These are phyloP conservation scores for Sinelater perroti DNA, from an alignment of 2,888 invertebrate genomes.

Conservation along the genomic window DNA sequence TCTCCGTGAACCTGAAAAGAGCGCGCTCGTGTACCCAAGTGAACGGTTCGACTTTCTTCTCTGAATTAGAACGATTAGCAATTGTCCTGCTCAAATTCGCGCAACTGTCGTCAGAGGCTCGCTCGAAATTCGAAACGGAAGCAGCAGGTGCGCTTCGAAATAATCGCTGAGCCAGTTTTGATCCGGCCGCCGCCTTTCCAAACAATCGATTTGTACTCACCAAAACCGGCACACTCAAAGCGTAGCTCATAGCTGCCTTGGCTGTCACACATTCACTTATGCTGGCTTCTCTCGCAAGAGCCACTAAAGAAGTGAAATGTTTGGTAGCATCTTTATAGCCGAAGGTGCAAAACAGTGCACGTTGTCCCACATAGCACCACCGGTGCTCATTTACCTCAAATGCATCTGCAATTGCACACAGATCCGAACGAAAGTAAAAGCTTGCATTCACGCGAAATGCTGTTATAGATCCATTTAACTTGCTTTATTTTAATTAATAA, in stretches of 20 bases:
- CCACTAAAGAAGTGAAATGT: conserved; percentile 36
- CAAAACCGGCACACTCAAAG: conserved; percentile 2
- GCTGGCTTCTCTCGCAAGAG: conserved; percentile 17
- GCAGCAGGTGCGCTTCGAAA: too few species aligned
- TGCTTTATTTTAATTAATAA: too few species aligned
- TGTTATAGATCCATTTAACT: too few species aligned
- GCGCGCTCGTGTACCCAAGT: conserved; percentile 17
- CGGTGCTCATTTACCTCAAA: too few species aligned
- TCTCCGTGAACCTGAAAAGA: conserved; percentile 19
- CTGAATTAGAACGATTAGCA: conserved; percentile 17
- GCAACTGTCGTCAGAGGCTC: too few species aligned
- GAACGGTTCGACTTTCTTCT: conserved; percentile 22
- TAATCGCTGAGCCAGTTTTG: too few species aligned
- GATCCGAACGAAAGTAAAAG: too few species aligned
- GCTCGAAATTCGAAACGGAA: too few species aligned
- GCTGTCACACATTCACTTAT: conserved; percentile 8
- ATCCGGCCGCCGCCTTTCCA: too few species aligned
- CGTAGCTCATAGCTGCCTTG: conserved; percentile 9
- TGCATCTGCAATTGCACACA: too few species aligned
- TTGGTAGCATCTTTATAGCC: conserved; percentile 35
- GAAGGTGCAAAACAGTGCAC: conserved; percentile 32
- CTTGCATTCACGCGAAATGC: too few species aligned
- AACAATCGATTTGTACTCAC: conserved; percentile 24
- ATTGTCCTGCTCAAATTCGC: too few species aligned
- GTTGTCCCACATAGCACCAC: conserved; percentile 36